Evolutionary conservation across 2,888 invertebrate genomes (phyloP).

Genomic region (Lasioglossum morio): DNA sequence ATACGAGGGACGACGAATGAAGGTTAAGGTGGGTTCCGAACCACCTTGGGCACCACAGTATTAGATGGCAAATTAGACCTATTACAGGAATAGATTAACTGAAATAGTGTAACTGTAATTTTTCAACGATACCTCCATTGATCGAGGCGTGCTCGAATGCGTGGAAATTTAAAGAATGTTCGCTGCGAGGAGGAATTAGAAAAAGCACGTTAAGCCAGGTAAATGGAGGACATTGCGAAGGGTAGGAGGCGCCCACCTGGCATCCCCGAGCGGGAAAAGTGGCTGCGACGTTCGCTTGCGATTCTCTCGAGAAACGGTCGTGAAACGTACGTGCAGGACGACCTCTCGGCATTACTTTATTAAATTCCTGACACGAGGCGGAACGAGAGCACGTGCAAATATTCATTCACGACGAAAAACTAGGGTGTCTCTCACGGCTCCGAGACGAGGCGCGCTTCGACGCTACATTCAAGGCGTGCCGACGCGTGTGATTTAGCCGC

Average conservation of each 20-base stretch:
- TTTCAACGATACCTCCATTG: too few species aligned
- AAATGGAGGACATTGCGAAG: constrained; percentile 35
- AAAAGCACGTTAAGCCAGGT: constrained; percentile 53
- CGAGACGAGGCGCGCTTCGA: constrained; percentile 40
- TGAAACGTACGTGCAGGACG: constrained; percentile 54
- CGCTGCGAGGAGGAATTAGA: constrained; percentile 41
- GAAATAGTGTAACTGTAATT: too few species aligned
- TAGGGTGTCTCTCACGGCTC: constrained; percentile 31
- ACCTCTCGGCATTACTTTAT: constrained; percentile 78
- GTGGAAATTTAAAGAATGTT: not conserved
- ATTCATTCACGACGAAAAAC: constrained; percentile 71
- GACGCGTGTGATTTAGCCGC: constrained; percentile 54
- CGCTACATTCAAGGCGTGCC: constrained; percentile 64
- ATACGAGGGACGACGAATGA: too few species aligned
- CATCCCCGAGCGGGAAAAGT: constrained; percentile 41
- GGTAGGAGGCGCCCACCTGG: constrained; percentile 44
- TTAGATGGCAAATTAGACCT: too few species aligned
- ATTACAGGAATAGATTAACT: too few species aligned
- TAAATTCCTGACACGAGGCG: constrained; percentile 83
- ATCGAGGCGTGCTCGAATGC: too few species aligned
- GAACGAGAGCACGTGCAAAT: constrained; percentile 81
- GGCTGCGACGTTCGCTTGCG: constrained; percentile 24
- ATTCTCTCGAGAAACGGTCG: constrained; percentile 48
- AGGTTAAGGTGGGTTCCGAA: too few species aligned
- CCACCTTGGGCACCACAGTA: too few species aligned